Conservation (phyloP, 2,888 invertebrate genomes). For the Uloborus plumipes region DNA sequence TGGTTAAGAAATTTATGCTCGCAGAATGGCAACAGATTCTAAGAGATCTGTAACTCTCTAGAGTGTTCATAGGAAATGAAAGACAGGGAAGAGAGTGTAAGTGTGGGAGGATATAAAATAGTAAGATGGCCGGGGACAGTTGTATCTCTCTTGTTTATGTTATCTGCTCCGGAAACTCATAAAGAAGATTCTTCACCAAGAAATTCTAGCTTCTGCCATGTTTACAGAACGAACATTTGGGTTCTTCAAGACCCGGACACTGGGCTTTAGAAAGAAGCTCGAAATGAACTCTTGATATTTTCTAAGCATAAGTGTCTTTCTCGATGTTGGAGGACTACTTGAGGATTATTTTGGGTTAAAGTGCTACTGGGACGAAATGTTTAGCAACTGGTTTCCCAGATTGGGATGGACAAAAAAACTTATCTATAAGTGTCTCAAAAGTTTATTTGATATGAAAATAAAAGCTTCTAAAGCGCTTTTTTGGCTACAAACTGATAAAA, state of each 20-base stretch:
- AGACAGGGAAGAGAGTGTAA: slow-evolving; percentile 37
- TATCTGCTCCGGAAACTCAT: slow-evolving; percentile 57
- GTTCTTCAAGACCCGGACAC: slow-evolving; percentile 3
- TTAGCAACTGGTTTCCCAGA: too few relatives aligned
- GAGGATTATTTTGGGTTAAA: slow-evolving; percentile 54
- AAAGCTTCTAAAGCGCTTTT: too few relatives aligned
- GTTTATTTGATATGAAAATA: slow-evolving; percentile 1
- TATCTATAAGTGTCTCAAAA: not conserved
- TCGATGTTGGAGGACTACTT: slow-evolving; percentile 28
- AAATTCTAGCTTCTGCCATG: slow-evolving; percentile 37
- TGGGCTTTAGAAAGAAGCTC: slow-evolving; percentile 1
- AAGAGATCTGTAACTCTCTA: slow-evolving; percentile 33
- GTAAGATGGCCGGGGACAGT: slow-evolving; percentile 57
- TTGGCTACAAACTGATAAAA: too few relatives aligned
- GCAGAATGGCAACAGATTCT: slow-evolving; percentile 37
- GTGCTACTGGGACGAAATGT: slow-evolving; percentile 34
- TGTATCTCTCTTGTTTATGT: slow-evolving; percentile 60
- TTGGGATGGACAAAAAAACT: slow-evolving; percentile 7
- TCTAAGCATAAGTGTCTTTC: slow-evolving; percentile 37
- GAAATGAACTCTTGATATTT: slow-evolving; percentile 37
- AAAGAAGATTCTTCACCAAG: slow-evolving; percentile 46
- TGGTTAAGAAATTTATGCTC: slow-evolving; percentile 39
- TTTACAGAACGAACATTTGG: slow-evolving; percentile 43
- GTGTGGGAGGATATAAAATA: slow-evolving; percentile 54
- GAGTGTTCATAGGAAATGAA: slow-evolving; percentile 59